Evolutionary conservation across 2,888 invertebrate species (phyloP).

Genomic region (Cosmopolites sordidus): DNA sequence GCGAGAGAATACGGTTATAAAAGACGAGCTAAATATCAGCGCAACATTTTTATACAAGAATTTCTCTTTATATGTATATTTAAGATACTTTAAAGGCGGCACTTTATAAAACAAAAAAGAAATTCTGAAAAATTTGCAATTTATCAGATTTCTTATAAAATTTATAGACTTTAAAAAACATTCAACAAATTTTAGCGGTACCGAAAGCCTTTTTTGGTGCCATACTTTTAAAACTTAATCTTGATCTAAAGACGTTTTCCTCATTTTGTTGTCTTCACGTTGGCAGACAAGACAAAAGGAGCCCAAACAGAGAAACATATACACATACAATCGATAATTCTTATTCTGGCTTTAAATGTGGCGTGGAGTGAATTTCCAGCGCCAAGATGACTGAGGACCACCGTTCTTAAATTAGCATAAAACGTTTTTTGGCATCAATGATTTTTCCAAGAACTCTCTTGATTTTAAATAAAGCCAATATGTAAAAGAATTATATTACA

Average conservation of each 20-base stretch:
- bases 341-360: conserved; percentile 17
- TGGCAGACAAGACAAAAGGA: conserved; percentile 24
- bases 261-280: conserved; percentile 19
- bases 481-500: no score
- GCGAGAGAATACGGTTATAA: no score
- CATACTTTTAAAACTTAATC: conserved; percentile 26
- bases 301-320: conserved; percentile 19
- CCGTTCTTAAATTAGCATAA: conserved; percentile 1
- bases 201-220: conserved; percentile 24
- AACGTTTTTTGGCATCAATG: no score
- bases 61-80: conserved; percentile 20
- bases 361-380: conserved; percentile 16
- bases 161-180: conserved; percentile 24
- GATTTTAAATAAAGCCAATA: no score
- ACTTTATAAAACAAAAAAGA: conserved; percentile 14
- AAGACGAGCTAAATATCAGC: no score
- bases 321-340: conserved; percentile 18
- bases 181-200: conserved; percentile 25
- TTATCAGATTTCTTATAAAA: conserved; percentile 23
- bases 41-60: conserved; percentile 10
- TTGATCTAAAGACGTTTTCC: conserved; percentile 19
- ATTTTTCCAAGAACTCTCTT: no score
- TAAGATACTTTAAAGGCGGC: conserved; percentile 13
- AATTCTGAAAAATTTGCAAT: conserved; percentile 22
- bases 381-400: conserved; percentile 12